A percentile compares a stretch with the other conserved stretches of the same genome.
Evolutionary conservation across 2,113 vertebrate species (phyloP).

Genomic region (Tenrec ecaudatus): DNA sequence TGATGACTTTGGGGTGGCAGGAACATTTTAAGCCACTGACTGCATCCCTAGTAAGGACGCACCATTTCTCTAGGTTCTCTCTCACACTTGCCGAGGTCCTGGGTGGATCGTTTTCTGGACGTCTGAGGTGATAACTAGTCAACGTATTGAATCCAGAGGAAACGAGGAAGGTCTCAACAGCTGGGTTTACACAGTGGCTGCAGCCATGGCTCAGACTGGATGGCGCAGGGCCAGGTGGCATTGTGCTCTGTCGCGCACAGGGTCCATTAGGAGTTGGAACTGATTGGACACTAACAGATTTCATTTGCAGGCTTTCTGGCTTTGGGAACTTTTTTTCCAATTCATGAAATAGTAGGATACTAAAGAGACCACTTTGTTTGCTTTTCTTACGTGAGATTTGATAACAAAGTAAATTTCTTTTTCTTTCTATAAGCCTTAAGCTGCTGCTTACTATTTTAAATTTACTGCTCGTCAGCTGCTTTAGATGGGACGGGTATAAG

Average conservation of each 20-base stretch:
- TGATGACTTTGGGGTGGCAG: neutral
- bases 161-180: too few relatives aligned
- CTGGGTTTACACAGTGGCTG: too few relatives aligned
- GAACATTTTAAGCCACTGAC: slow-evolving; percentile 36
- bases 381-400: slow-evolving; percentile 24
- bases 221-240: too few relatives aligned
- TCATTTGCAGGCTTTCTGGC: neutral
- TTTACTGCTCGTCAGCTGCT: slow-evolving; percentile 21
- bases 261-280: too few relatives aligned
- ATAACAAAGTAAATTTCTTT: neutral
- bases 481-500: neutral
- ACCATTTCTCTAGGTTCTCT: too few relatives aligned
- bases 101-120: neutral
- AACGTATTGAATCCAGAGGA: neutral
- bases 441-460: slow-evolving; percentile 2
- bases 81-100: neutral
- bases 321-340: neutral
- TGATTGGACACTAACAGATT: too few relatives aligned
- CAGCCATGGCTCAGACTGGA: too few relatives aligned
- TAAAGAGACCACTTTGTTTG: slow-evolving; percentile 14
- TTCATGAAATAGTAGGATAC: neutral
- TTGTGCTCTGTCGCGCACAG: too few relatives aligned
- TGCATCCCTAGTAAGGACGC: too few relatives aligned
- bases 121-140: slow-evolving; percentile 14
- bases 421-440: neutral